A percentile compares a stretch with the other conserved stretches of the same genome.
Conservation (phyloP, 2,797 vertebrate species). For the Rhinogobio ventralis region DNA sequence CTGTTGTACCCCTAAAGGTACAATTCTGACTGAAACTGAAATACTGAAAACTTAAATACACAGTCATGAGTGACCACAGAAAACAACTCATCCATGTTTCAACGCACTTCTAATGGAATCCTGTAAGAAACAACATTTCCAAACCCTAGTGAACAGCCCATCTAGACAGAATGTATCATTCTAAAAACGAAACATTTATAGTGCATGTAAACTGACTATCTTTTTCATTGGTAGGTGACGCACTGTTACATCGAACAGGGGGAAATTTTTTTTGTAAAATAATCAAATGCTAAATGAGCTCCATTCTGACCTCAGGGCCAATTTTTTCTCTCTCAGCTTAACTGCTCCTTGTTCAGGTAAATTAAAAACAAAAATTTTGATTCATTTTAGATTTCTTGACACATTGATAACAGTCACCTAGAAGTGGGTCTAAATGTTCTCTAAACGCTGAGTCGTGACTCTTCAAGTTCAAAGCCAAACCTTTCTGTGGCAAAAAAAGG, state of each 20-base stretch:
- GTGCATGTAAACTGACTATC: neutral
- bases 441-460: neutral
- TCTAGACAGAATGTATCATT: neutral
- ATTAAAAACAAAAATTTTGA: neutral
- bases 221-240: neutral
- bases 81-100: conserved; percentile 4
- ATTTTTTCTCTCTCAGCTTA: neutral
- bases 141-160: neutral
- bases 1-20: no score
- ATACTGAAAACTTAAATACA: neutral
- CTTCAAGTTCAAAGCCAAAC: conserved; percentile 32
- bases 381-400: conserved; percentile 28
- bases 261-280: neutral
- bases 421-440: conserved; percentile 27
- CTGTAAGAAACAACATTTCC: neutral
- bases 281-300: neutral
- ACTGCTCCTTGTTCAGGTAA: conserved; percentile 30
- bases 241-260: neutral
- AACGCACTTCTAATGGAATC: neutral
- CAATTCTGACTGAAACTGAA: no score
- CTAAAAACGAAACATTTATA: neutral
- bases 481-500: conserved; percentile 18
- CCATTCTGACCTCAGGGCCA: neutral
- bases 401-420: conserved; percentile 1
- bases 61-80: neutral